Percentiles rank a stretch among this genome's conserved stretches.
Evolutionary conservation across 2,888 invertebrate genomes (phyloP).

Genomic region (Conomelus anceps): DNA sequence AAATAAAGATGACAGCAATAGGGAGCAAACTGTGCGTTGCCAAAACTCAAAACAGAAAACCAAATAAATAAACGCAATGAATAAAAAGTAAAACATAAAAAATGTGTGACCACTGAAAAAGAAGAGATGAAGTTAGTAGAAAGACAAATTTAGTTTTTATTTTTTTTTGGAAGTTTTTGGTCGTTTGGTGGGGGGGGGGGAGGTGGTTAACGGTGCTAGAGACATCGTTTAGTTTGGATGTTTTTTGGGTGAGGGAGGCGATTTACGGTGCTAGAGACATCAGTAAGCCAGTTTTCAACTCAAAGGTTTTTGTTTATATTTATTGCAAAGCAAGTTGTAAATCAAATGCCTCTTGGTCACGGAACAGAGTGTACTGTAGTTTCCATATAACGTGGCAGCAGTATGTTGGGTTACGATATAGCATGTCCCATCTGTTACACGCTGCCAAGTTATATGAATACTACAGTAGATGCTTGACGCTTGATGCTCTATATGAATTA

Average conservation of each 20-base stretch:
- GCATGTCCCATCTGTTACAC: too few species aligned
- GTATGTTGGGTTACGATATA: too few species aligned
- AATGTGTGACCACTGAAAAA: background rate
- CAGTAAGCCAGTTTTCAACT: background rate
- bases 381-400: too few species aligned
- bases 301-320: background rate
- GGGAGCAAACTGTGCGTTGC: too few species aligned
- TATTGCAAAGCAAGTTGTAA: background rate
- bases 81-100: background rate
- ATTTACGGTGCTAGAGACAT: background rate
- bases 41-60: background rate
- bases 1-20: too few species aligned
- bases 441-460: too few species aligned
- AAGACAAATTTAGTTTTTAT: background rate
- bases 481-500: background rate
- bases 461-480: too few species aligned
- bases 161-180: background rate
- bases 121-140: background rate
- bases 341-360: background rate
- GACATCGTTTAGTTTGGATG: too few species aligned
- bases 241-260: background rate
- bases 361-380: too few species aligned
- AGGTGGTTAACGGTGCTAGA: too few species aligned
- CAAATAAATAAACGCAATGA: background rate
- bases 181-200: background rate